Base-by-base conservation (phyloP, 1,140 invertebrate species). In the Drosophila truncata region DNA sequence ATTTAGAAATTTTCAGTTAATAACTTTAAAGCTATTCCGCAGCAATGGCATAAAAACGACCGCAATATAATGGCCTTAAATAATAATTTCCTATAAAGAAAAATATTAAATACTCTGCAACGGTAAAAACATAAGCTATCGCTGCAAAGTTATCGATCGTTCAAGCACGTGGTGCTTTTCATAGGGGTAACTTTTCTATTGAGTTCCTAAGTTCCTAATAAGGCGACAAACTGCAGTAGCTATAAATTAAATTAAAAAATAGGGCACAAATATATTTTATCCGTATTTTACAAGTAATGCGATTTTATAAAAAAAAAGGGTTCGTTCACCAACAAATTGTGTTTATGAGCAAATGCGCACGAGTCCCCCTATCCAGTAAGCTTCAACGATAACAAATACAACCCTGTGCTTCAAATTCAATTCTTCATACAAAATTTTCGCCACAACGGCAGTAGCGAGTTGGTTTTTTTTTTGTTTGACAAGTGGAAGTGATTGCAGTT, bases 341-440 rank as follows among this genome's bases (percentile, higher is more conserved):
- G 16, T 29, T 25, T 58, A n/a, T 42, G 20, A 29, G 33, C 14
- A 35, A 33, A 10, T 8, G 6, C 5, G 4, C 3, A 5, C 3
- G 57, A 61, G 42, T 64, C 25, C 57, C 55, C 27, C 27, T 18
- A 31, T n/a, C 8, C 7, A 20, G 8, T 18, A 39, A 64, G 47
- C 29, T 70, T 46, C 6, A 42, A 39, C 16, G 20, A 47, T 14
- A 3, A 33, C n/a, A 35, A 49, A 49, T 55, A 33, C 60, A 74
- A 33, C 70, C 27, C 49, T 75, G 60, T n/a, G 50, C n/a, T 70
- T 49, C 11, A 49, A 67, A 33, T 52, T 44, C 11, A 23, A 31
- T 3, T 59, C 23, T 42, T 58, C 23, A 3, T 42, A 50, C 23
- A 13, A 46, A 46, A 23, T n/a, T 27, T n/a, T n/a, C 9, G 13